phyloP scores from a whole-genome alignment of 2,888 invertebrate species.

The Suillia variegata region DNA sequence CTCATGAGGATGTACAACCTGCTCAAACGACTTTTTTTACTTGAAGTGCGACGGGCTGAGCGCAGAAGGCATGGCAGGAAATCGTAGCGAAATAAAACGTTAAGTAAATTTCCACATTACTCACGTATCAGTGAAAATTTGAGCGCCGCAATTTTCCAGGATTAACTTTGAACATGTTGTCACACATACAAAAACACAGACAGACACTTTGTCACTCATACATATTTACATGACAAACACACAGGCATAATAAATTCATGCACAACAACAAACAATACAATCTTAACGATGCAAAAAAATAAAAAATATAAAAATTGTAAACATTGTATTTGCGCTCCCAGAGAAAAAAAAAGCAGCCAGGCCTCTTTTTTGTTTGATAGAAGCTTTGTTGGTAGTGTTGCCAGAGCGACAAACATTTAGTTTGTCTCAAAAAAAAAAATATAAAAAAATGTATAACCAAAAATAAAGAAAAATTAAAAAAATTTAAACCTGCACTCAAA shows the following conservation, averaged over 20 bases:
- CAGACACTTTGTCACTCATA: background rate
- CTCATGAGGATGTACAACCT: no score
- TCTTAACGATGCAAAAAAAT: background rate
- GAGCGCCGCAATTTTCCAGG: slow-evolving; percentile 19
- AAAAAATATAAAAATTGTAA: no score
- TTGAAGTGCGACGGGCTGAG: no score
- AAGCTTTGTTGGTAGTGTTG: no score
- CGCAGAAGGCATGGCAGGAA: background rate
- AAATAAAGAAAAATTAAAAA: no score
- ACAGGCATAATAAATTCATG: background rate
- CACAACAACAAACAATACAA: background rate
- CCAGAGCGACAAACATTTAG: background rate
- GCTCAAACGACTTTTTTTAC: no score
- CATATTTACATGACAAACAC: background rate
- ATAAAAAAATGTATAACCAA: no score
- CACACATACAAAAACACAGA: background rate
- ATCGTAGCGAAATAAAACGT: slow-evolving; percentile 2
- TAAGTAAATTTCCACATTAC: slow-evolving; percentile 4
- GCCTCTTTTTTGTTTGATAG: background rate
- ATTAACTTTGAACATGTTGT: slow-evolving; percentile 12
- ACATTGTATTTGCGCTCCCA: background rate
- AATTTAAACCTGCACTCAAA: no score
- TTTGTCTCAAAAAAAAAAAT: background rate
- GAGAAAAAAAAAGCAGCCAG: background rate
- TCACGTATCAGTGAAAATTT: slow-evolving; percentile 18